Percentiles rank a stretch among this genome's conserved stretches.
Evolutionary conservation across 2,888 invertebrate genomes (phyloP).

Genomic region (Agriotes lineatus): DNA sequence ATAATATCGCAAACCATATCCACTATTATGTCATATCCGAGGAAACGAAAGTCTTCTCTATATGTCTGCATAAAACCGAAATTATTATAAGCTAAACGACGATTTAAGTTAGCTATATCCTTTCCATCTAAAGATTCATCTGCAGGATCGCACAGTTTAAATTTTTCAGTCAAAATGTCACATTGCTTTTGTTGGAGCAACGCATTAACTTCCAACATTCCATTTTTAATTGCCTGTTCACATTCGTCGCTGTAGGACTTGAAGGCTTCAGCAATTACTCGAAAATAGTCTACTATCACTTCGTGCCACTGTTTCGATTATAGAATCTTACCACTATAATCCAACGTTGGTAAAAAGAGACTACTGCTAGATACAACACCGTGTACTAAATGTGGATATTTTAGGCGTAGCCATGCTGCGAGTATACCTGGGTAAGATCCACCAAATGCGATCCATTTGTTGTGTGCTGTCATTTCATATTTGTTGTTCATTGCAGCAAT

Average conservation of each 20-base stretch:
- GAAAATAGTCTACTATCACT: background rate
- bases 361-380: background rate
- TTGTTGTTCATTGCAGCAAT: background rate
- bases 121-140: no score
- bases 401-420: conserved; percentile 6
- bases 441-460: background rate
- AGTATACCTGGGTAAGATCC: conserved; percentile 1
- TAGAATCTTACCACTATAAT: background rate
- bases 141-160: background rate
- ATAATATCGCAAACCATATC: no score
- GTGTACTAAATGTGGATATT: background rate
- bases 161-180: background rate
- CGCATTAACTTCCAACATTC: background rate
- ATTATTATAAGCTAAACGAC: no score
- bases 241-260: background rate
- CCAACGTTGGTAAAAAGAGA: background rate
- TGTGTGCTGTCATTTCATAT: background rate
- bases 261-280: background rate
- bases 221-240: background rate
- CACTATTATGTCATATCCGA: no score
- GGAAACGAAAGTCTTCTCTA: no score
- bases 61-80: no score
- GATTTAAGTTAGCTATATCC: no score
- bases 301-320: background rate
- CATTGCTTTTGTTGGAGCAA: background rate